phyloP scores from a whole-genome alignment of 2,888 invertebrate genomes.

The Galerucella nymphaeae region DNA sequence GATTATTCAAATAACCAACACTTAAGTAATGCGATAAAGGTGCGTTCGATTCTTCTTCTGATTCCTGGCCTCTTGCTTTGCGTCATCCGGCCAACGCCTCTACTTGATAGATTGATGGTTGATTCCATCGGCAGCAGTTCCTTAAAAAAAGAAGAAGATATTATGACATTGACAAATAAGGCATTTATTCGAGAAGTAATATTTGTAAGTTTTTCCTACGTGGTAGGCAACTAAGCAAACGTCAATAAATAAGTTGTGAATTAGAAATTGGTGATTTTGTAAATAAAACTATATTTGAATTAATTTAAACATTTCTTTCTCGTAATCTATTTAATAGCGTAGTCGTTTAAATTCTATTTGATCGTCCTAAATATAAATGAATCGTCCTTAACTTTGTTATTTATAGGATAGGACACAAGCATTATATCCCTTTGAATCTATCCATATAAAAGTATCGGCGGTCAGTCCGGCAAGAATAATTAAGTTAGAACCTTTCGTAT shows the following conservation, averaged over 20 bases:
- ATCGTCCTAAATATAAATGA: constrained; percentile 14
- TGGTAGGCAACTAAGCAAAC: background rate
- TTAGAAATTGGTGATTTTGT: too few species aligned
- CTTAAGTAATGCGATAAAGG: background rate
- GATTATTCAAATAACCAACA: background rate
- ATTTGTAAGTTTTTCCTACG: background rate
- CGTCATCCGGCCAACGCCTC: too few species aligned
- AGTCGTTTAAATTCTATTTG: constrained; percentile 11
- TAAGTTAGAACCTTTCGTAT: constrained; percentile 17
- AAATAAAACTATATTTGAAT: too few species aligned
- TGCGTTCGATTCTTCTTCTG: background rate
- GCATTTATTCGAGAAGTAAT: too few species aligned
- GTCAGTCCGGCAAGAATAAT: constrained; percentile 13
- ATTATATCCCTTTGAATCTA: constrained; percentile 19
- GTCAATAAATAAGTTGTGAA: background rate
- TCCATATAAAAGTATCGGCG: constrained; percentile 6
- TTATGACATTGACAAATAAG: too few species aligned
- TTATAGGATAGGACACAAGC: background rate
- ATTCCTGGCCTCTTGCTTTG: too few species aligned
- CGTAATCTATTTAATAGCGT: too few species aligned
- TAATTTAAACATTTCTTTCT: too few species aligned
- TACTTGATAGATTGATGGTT: too few species aligned
- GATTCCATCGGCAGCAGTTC: too few species aligned
- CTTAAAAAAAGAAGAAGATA: too few species aligned
- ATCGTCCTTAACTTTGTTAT: background rate